These are phyloP conservation scores for Agriopis leucophaearia DNA, from an alignment of 2,888 invertebrate genomes.

Conservation along the genomic window DNA sequence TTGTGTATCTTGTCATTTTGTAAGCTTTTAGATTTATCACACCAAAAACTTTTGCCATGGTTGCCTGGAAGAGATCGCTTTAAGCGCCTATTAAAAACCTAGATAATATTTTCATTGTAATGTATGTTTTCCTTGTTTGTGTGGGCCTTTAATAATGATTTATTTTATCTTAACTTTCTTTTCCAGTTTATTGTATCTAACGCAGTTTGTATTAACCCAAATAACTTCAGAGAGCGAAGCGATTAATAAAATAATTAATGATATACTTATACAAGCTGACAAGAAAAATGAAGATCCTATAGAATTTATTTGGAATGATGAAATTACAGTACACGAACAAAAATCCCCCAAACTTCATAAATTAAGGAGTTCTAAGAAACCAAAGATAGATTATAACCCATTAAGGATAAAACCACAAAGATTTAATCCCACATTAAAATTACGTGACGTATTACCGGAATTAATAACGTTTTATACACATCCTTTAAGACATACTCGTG, in stretches of 20 bases:
- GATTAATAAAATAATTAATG: constrained; percentile 53
- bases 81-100: no score
- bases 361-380: constrained; percentile 6
- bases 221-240: constrained; percentile 73
- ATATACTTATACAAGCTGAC: constrained; percentile 46
- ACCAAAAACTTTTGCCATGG: no score
- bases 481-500: not conserved
- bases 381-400: not conserved
- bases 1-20: no score
- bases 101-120: no score
- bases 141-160: not conserved
- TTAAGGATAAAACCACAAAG: constrained; percentile 3
- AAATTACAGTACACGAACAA: not conserved
- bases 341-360: not conserved
- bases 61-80: no score
- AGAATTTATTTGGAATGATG: constrained; percentile 27
- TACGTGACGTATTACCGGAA: constrained; percentile 15
- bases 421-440: constrained; percentile 1
- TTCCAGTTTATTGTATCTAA: constrained; percentile 77
- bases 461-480: not conserved
- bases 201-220: constrained; percentile 67
- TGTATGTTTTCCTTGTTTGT: not conserved
- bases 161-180: constrained; percentile 2
- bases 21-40: no score
- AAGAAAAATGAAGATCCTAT: constrained; percentile 43